Percentiles rank a stretch among this genome's conserved stretches.
Conservation (phyloP, 2,888 invertebrate genomes). For the Charanyca ferruginea region DNA sequence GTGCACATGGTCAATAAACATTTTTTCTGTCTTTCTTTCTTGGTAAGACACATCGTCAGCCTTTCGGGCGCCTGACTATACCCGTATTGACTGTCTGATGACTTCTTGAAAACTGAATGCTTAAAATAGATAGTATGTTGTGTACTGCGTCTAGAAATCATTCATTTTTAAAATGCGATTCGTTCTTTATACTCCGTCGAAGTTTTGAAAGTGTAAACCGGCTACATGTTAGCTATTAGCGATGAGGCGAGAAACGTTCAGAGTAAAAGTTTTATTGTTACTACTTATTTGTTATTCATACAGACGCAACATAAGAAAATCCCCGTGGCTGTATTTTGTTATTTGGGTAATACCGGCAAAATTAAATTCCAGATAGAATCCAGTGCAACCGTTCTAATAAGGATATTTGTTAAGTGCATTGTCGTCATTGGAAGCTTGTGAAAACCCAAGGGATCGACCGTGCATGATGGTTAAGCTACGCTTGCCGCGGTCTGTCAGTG, state of each 20-base stretch:
- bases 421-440: too few species aligned
- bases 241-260: slow-evolving; percentile 25
- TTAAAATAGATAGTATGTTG: background rate
- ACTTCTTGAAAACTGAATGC: too few species aligned
- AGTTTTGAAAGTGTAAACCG: slow-evolving; percentile 35
- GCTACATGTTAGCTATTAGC: slow-evolving; percentile 33
- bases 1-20: too few species aligned
- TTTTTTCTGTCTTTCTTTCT: too few species aligned
- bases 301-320: slow-evolving; percentile 27
- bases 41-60: too few species aligned
- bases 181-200: slow-evolving; percentile 12
- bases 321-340: slow-evolving; percentile 20
- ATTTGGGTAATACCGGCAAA: background rate
- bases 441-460: too few species aligned
- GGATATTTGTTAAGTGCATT: too few species aligned
- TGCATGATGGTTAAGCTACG: too few species aligned
- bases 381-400: background rate
- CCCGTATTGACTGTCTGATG: too few species aligned
- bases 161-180: background rate
- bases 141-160: background rate
- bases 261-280: slow-evolving; percentile 42
- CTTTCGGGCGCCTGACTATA: too few species aligned
- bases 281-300: slow-evolving; percentile 26
- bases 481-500: too few species aligned
- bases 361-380: background rate